Evolutionary conservation across 1,140 invertebrate species (phyloP), one percentile per base, ranked within the genome.

Genomic region (Conus betulinus): DNA sequence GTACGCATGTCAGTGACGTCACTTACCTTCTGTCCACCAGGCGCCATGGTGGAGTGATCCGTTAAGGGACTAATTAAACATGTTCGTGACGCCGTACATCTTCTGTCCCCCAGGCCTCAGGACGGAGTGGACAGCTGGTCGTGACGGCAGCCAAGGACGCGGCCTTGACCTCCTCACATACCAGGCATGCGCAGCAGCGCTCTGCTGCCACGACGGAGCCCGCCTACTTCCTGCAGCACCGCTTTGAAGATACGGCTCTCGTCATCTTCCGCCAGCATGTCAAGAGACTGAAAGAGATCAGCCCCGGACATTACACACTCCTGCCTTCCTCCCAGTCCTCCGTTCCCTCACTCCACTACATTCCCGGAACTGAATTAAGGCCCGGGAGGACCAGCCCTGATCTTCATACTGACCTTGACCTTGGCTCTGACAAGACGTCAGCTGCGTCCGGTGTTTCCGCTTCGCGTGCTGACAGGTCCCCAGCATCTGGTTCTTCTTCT

Each of bases 181-280:
- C 27, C 17, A 63, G 10, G 25, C 82, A 60, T 23, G 15, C 1
- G 25, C 78, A 27, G 7, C 74, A 39, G 74, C n/a, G 11, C 10
- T 10, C 74, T 10, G 74, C 90, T 11, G 88, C 90, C 51, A 93
- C 92, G 87, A 88, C 88, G 57, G 93, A 94, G 55, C 93, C 93
- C 13, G 88, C 90, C n/a, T 91, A 92, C 84, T 94, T 92, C 39
- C 94, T 96, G 11, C 93, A 94, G 90, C 94, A 93, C 55, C 91
- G 95, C 27, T 96, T 95, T 91, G 94, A 95, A 89, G 95, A 96
- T 90, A 94, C 94, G 17, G 91, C 95, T 3, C 89, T 93, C 20
- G 92, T 95, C 23, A 92, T 96, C 53, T 95, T 94, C 91, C 91
- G 91, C 17, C 94, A 94, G 82, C 86, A 92, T 55, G 91, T 92